A percentile compares a stretch with the other conserved stretches of the same genome.
Conservation (phyloP, 2,888 invertebrate genomes). For the Limnephilus marmoratus region DNA sequence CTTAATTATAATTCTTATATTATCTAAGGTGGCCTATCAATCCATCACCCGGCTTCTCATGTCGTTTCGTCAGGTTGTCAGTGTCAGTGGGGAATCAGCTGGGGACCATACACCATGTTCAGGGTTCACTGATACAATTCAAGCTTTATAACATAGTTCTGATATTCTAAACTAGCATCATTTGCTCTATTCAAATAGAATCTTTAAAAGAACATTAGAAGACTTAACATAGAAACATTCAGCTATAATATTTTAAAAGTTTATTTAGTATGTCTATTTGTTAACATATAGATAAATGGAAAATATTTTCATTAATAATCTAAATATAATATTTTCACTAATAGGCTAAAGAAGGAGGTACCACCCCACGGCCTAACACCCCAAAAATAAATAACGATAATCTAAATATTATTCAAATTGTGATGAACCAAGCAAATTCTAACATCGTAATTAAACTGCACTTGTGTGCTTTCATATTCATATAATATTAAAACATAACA, state of each 20-base stretch:
- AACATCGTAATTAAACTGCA: constrained; percentile 2
- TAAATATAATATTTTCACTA: not conserved
- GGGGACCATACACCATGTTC: not conserved
- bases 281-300: constrained; percentile 2
- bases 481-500: constrained; percentile 2
- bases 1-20: not conserved
- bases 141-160: constrained; percentile 17
- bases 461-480: not conserved
- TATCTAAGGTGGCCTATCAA: not conserved
- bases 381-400: not conserved
- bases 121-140: not conserved
- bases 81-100: not conserved
- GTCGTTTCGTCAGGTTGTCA: no score
- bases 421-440: constrained; percentile 2
- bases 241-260: not conserved
- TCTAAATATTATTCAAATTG: constrained; percentile 2
- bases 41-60: not conserved
- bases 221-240: constrained; percentile 2
- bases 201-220: not conserved
- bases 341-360: no score
- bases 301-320: not conserved
- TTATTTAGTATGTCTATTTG: not conserved
- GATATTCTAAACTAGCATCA: constrained; percentile 17
- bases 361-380: no score
- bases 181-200: constrained; percentile 14